Base-by-base conservation (phyloP, 2,797 vertebrate species). In the Danionella dracula region DNA sequence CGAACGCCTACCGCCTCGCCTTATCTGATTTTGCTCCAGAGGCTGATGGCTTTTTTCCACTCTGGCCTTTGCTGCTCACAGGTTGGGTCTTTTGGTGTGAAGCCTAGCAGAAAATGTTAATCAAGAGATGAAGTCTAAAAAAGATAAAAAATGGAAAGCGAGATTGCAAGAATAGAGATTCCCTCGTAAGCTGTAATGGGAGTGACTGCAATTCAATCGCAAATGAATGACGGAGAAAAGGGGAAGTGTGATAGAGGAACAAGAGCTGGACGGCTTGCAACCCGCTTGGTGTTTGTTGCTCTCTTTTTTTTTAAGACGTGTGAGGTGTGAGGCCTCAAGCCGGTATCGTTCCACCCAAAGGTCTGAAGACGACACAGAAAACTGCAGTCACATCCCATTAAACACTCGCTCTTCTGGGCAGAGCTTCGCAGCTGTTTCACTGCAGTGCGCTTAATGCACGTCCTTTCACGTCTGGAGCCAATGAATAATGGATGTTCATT, bases 1-100 rank as follows among this genome's bases (percentile, higher is more conserved):
- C 87, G 85, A 93, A 92, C 89, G 85, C 89, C 88, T 87, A 84
- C 83, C 75, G 87, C 86, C 87, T 89, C 79, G 59, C 86, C 92
- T 93, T 92, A 93, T 96, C 93, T 93, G 92, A 94, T 94, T 92
- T 87, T 86, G 89, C 85, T 88, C 85, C 86, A 84, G 83, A 59
- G 38, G 81, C 79, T 79, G 80, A 83, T 81, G 81, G 83, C 76
- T 87, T 85, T 85, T 77, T 75, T 76, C 74, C 53, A 70, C 15
- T n/a, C 38, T 35, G 34, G 79, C 78, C 74, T 77, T 88, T 87
- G 80, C 85, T 87, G 83, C 78, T 81, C 87, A 87, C 86, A 89
- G 89, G 91, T 92, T 89, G 83, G 56, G 86, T 86, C 58, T 87
- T 90, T 90, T 86, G 79, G 84, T 85, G 92, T 79, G 81, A 88